Conservation (phyloP, 2,113 vertebrate species). For the Oryzias celebensis region DNA sequence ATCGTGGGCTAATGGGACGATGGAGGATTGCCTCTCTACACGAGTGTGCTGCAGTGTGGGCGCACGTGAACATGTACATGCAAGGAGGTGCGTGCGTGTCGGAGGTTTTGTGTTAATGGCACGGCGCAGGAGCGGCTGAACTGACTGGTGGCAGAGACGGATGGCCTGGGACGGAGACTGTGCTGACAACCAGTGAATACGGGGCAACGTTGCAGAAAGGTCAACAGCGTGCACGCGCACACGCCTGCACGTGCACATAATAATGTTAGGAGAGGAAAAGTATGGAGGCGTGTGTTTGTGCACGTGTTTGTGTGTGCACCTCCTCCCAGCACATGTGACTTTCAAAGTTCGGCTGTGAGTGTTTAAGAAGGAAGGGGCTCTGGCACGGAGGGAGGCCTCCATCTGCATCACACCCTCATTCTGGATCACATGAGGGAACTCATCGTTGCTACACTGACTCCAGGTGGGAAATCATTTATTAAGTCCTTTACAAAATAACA, state of each 20-base stretch:
- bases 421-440: not conserved
- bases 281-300: slow-evolving; percentile 27
- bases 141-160: slow-evolving; percentile 94
- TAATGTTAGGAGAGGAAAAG: slow-evolving; percentile 67
- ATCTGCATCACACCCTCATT: slow-evolving; percentile 10
- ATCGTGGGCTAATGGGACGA: slow-evolving; percentile 91
- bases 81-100: slow-evolving; percentile 29
- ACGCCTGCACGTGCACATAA: slow-evolving; percentile 28
- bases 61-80: slow-evolving; percentile 5
- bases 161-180: slow-evolving; percentile 87
- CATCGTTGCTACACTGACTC: not conserved
- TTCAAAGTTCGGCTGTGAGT: slow-evolving; percentile 64
- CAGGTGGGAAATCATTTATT: too few species aligned
- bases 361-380: slow-evolving; percentile 21
- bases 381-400: not conserved
- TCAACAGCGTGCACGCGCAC: slow-evolving; percentile 72
- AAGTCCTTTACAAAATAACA: too few species aligned
- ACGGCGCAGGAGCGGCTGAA: slow-evolving; percentile 83
- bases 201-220: slow-evolving; percentile 94
- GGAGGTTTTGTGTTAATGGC: slow-evolving; percentile 65
- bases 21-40: slow-evolving; percentile 78
- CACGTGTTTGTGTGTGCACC: not conserved
- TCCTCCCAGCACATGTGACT: slow-evolving; percentile 60
- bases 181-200: slow-evolving; percentile 93
- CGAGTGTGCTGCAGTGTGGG: slow-evolving; percentile 8